Evolutionary conservation across 2,113 vertebrate species (phyloP).

Genomic region (Misgurnus mizolepis): DNA sequence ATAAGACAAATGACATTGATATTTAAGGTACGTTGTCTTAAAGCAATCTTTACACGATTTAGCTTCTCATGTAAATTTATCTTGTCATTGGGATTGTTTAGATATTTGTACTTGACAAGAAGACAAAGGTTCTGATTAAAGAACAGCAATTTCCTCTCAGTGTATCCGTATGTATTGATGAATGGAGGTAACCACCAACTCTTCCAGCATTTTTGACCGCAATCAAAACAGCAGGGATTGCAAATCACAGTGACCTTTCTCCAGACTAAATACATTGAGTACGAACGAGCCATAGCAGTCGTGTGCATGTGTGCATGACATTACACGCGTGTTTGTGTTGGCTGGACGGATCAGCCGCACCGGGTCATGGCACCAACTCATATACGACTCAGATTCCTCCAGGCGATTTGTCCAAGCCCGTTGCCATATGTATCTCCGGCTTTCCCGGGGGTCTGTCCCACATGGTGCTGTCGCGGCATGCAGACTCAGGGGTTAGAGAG

Average conservation of each 20-base stretch:
- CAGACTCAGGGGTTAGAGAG: constrained; percentile 9
- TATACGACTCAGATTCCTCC: constrained; percentile 3
- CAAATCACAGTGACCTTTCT: background rate
- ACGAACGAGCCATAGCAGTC: background rate
- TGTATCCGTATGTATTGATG: too few relatives aligned
- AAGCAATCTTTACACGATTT: too few relatives aligned
- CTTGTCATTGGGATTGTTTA: too few relatives aligned
- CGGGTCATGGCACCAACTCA: constrained; percentile 30
- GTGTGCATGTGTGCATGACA: background rate
- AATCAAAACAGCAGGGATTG: background rate
- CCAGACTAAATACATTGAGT: background rate
- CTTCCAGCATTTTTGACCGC: too few relatives aligned
- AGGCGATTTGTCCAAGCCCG: constrained; percentile 27
- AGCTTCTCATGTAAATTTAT: too few relatives aligned
- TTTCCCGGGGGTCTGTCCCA: constrained; percentile 20
- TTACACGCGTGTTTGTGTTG: background rate
- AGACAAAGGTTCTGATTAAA: too few relatives aligned
- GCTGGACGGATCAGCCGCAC: constrained; percentile 3
- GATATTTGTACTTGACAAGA: too few relatives aligned
- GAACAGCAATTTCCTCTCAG: too few relatives aligned
- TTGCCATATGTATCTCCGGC: constrained; percentile 31
- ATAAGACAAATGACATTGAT: too few relatives aligned
- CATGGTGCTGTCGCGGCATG: constrained; percentile 25
- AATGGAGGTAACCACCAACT: too few relatives aligned
- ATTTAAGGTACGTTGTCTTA: too few relatives aligned